A percentile compares a stretch with the other conserved stretches of the same genome.
Evolutionary conservation across 2,113 vertebrate genomes (phyloP).

Genomic region (Psophia crepitans): DNA sequence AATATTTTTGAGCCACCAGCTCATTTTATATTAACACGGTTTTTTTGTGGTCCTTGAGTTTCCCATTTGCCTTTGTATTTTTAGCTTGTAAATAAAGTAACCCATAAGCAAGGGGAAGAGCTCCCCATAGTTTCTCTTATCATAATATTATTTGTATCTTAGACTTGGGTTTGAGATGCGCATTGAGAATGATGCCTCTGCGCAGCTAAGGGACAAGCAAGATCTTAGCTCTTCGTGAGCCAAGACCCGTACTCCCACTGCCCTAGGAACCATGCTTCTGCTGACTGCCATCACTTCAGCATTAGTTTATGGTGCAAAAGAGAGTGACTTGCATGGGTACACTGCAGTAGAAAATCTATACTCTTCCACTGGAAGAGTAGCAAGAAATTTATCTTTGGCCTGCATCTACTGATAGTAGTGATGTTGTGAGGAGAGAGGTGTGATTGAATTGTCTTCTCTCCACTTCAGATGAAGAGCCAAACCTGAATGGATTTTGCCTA

Average conservation of each 20-base stretch:
- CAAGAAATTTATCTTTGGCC: not conserved
- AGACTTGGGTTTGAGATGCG: not conserved
- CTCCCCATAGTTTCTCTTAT: not conserved
- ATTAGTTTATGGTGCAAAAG: not conserved
- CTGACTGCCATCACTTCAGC: not conserved
- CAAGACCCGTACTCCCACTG: no score
- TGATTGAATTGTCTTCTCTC: not conserved
- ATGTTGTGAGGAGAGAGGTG: not conserved
- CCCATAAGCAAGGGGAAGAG: not conserved
- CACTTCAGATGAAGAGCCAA: not conserved
- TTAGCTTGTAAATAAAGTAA: not conserved
- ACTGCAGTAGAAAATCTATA: not conserved
- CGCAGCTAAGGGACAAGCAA: not conserved
- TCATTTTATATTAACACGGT: not conserved
- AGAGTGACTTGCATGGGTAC: not conserved
- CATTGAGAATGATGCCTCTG: not conserved
- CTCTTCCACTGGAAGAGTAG: not conserved
- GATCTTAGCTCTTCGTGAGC: not conserved
- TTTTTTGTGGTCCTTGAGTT: not conserved
- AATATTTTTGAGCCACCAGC: not conserved
- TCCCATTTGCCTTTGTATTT: not conserved
- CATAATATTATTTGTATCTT: not conserved
- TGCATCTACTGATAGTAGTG: not conserved
- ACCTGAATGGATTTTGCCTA: not conserved
- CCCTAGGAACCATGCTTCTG: not conserved